Base-by-base conservation (phyloP, 2,888 invertebrate species). In the Drosophila melanocephala region DNA sequence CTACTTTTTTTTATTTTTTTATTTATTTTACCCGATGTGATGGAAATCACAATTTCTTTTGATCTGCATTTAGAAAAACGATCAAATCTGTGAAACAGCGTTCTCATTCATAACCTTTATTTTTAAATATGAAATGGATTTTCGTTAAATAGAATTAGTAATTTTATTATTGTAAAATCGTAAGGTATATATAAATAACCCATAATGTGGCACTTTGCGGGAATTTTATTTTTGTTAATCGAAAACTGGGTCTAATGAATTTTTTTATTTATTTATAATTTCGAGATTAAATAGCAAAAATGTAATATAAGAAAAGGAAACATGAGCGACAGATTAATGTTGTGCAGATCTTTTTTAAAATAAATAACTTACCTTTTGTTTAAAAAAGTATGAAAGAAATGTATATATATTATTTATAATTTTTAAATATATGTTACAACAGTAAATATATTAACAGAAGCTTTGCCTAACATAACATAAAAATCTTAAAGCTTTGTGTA, bases 401-500 rank as follows among this genome's bases (percentile, higher is more conserved):
- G 22, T 16, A 22, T 16, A 22, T 16, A 9, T 22, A 26, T 16
- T 26, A 5, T 16, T 16, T 47, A 1, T 26, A 16, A 16, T 16
- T 47, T 26, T 16, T 7, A 5, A 47, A 5, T 44, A 42, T 22
- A 30, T 32, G 37, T 1, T 16, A 33, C 28, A n/a, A 30, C 30
- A 30, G 28, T 12, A 28, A 72, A 32, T 12, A 60, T n/a, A 22
- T 55, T 77, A 56, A 60, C 39, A 64, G 26, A 51, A 78, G 79
- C 63, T 76, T 63, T 66, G 2, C 12, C 19, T 39, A 55, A 66
- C 39, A 59, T 79, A 51, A 61, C 39, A 47, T 61, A 6, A 69
- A 33, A 33, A 47, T 30, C 3, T 12, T 1, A n/a, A 22, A 66
- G 63, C 67, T 63, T 68, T 42, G 10, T 1, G 3, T 2, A 26